A percentile compares a stretch with the other conserved stretches of the same genome.
phyloP scores from a whole-genome alignment of 2,113 vertebrate genomes.

The Passer montanus region DNA sequence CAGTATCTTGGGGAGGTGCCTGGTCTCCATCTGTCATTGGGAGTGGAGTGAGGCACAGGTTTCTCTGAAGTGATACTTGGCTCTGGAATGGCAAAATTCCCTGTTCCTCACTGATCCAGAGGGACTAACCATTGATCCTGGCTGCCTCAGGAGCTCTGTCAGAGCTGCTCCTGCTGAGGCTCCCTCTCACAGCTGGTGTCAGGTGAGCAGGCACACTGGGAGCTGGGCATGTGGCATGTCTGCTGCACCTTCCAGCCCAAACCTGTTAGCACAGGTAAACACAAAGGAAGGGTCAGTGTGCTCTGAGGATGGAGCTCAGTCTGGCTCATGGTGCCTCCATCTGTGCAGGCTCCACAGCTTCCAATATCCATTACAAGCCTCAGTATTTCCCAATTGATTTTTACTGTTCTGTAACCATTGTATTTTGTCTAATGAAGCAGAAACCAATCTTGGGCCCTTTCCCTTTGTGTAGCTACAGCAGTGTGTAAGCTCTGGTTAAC shows the following conservation, averaged over 20 bases:
- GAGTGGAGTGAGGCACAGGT: not conserved
- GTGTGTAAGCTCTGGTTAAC: constrained; percentile 39
- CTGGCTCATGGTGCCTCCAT: not conserved
- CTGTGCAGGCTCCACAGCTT: not conserved
- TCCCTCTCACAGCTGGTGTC: not conserved
- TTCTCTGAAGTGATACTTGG: not conserved
- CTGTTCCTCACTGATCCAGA: not conserved
- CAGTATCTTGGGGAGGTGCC: not conserved
- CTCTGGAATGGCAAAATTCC: not conserved
- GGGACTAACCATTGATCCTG: not conserved
- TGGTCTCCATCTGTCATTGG: not conserved
- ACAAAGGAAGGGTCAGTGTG: not conserved
- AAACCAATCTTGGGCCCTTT: constrained; percentile 40
- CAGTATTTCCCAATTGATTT: constrained; percentile 54
- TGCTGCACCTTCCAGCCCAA: not conserved
- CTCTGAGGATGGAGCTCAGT: not conserved
- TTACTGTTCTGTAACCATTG: constrained; percentile 38
- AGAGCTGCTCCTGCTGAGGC: not conserved
- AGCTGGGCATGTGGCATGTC: not conserved
- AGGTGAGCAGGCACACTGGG: not conserved
- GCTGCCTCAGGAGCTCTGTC: not conserved
- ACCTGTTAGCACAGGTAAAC: not conserved
- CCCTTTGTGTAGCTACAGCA: constrained; percentile 10
- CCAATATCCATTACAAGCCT: constrained; percentile 45
- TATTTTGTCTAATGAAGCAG: constrained; percentile 63